Evolutionary conservation across 2,888 invertebrate species (phyloP), one percentile per base, ranked within the genome.

Genomic region (Tribolium freemani): DNA sequence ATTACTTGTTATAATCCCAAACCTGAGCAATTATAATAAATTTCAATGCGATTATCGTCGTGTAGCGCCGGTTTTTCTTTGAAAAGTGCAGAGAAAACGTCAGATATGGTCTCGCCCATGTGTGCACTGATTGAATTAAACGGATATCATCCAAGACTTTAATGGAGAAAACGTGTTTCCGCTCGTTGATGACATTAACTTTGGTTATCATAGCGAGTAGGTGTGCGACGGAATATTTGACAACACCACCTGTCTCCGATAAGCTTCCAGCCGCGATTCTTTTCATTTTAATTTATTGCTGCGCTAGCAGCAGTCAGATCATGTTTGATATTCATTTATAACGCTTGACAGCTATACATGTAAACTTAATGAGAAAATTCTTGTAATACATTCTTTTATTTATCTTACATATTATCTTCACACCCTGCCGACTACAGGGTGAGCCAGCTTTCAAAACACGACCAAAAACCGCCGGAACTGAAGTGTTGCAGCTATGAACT

Each of bases 151-250:
- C 71, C 61, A 56, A 68, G 74, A 74, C 67, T 75, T 74, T 77
- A 77, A 77, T 77, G 77, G 76, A 77, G 77, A 76, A 77, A 76
- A 76, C 77, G 74, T 77, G 77, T 77, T 75, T 74, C 70, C 66
- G 72, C 60, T 71, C 76, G 70, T 71, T 73, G 76, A 76, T 72
- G 77, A 75, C 75, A 75, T 77, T 76, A 77, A 70, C 63, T 73
- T 72, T 61, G 71, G 72, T 77, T 77, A 75, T 77, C 75, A 72
- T 64, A 48, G 58, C 50, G 70, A 66, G 73, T 72, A 72, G 72
- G 76, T 74, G 75, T 75, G 56, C 64, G 72, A 74, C 60, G 10
- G 72, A 69, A 69, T 69, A 69, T 75, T 75, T 72, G 74, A 72
- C 69, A 74, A 66, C 54, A 72, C 48, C 74, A 74, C 72, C 75